phyloP scores from a whole-genome alignment of 1,140 invertebrate genomes.

The Lepidurus couesii region DNA sequence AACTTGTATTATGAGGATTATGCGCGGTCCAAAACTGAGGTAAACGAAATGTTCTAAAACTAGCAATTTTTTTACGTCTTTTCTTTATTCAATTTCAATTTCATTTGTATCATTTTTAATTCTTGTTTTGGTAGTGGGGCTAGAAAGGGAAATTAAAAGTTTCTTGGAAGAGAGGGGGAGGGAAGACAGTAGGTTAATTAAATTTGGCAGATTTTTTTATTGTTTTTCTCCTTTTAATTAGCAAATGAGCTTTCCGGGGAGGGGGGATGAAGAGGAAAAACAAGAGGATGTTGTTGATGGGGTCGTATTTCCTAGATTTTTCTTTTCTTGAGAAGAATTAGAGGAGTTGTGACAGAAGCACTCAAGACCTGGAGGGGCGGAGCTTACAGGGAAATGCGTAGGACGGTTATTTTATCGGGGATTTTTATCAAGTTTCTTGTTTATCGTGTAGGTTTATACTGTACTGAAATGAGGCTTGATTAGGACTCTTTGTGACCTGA shows the following conservation, averaged over 20 bases:
- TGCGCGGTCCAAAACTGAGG: constrained; percentile 28
- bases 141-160: not conserved
- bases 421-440: constrained; percentile 15
- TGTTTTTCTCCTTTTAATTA: not conserved
- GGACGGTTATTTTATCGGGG: not conserved
- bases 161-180: not conserved
- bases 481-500: not conserved
- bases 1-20: constrained; percentile 31
- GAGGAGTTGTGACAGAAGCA: no score
- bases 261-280: not conserved
- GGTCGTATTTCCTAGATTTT: not conserved
- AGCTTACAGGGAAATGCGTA: not conserved
- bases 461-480: constrained; percentile 11
- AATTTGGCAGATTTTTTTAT: no score
- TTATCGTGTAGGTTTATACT: constrained; percentile 6
- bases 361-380: not conserved
- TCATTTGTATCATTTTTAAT: not conserved
- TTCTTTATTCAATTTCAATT: not conserved
- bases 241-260: not conserved
- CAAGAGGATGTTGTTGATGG: not conserved
- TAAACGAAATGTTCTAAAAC: not conserved
- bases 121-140: not conserved
- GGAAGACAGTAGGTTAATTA: not conserved
- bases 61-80: not conserved
- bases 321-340: no score